These are phyloP conservation scores for Meteorus sp. DNA, from an alignment of 1,140 invertebrate genomes.

Conservation along the genomic window DNA sequence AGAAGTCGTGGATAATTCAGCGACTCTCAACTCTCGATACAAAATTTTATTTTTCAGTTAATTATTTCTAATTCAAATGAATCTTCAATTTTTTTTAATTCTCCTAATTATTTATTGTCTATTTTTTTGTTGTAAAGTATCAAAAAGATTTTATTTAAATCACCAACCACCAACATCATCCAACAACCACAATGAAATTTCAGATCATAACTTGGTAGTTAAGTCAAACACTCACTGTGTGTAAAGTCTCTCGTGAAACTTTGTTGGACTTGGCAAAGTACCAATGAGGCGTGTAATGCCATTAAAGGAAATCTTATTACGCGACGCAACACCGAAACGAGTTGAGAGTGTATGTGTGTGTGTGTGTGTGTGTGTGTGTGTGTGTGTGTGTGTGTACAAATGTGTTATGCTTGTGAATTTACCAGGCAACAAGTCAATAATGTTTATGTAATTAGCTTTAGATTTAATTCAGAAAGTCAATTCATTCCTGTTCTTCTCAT, in stretches of 20 bases:
- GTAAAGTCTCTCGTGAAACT: constrained; percentile 5
- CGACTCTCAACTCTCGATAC: constrained; percentile 43
- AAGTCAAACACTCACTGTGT: constrained; percentile 48
- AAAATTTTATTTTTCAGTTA: constrained; percentile 15
- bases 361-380: neutral
- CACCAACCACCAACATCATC: neutral
- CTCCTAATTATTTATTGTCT: too few species aligned
- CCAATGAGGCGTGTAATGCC: constrained; percentile 61
- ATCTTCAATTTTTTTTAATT: too few species aligned
- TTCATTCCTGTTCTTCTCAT: too few species aligned
- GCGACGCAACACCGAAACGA: constrained; percentile 45
- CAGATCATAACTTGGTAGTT: constrained; percentile 35
- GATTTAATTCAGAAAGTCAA: too few species aligned
- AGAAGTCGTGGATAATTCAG: constrained; percentile 21
- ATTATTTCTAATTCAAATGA: constrained; percentile 44
- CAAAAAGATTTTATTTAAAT: too few species aligned
- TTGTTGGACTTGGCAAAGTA: constrained; percentile 47
- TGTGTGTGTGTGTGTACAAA: neutral
- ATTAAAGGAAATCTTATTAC: constrained; percentile 49
- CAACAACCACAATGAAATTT: too few species aligned
- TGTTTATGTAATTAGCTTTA: too few species aligned
- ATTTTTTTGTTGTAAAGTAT: too few species aligned
- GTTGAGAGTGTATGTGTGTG: neutral
- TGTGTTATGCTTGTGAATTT: neutral
- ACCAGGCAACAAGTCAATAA: too few species aligned